Evolutionary conservation across 2,888 invertebrate species (phyloP).

Genomic region (Dione juno): DNA sequence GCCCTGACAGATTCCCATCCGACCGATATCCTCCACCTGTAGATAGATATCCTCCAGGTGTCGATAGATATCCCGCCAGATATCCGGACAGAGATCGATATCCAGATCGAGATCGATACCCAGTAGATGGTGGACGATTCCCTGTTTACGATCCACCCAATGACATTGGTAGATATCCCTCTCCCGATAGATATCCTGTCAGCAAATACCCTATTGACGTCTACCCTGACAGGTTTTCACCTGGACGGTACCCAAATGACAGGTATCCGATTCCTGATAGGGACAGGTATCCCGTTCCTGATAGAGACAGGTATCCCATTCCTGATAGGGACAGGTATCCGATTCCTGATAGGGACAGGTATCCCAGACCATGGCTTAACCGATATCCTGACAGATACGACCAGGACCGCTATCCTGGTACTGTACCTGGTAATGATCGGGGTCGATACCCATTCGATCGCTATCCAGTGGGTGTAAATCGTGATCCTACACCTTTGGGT

Average conservation of each 20-base stretch:
- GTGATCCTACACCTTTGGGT: conserved; percentile 78
- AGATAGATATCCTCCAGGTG: conserved; percentile 75
- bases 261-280: conserved; percentile 75
- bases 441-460: conserved; percentile 77
- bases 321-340: conserved; percentile 75
- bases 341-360: conserved; percentile 54
- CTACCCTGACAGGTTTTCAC: conserved; percentile 67
- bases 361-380: conserved; percentile 57
- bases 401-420: conserved; percentile 71
- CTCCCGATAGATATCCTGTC: conserved; percentile 69
- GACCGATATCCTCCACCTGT: conserved; percentile 77
- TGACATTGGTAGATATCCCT: conserved; percentile 69
- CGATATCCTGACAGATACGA: conserved; percentile 80
- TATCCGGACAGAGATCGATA: conserved; percentile 62
- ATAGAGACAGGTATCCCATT: conserved; percentile 49
- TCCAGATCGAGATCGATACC: conserved; percentile 60
- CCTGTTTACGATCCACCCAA: conserved; percentile 59
- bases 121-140: conserved; percentile 68
- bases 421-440: conserved; percentile 56
- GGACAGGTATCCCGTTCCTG: conserved; percentile 71
- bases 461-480: conserved; percentile 77
- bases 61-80: conserved; percentile 79
- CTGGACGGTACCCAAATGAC: conserved; percentile 75
- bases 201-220: conserved; percentile 71
- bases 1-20: conserved; percentile 67